phyloP scores from a whole-genome alignment of 1,140 invertebrate genomes.

The Leptoteleia sp. region DNA sequence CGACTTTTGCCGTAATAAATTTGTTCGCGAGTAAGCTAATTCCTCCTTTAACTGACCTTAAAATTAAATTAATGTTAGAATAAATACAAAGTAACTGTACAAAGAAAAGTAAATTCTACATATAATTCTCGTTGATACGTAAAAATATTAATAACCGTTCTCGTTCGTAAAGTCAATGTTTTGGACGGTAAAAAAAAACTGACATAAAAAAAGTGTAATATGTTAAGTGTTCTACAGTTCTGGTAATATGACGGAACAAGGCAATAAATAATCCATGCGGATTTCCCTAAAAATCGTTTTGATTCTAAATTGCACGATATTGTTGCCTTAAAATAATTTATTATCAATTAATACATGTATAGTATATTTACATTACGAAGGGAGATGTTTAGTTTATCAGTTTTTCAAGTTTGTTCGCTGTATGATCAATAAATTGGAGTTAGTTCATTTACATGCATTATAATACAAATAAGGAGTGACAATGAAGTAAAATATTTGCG shows the following conservation, averaged over 20 bases:
- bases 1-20: no score
- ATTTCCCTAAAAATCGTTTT: slow-evolving; percentile 3
- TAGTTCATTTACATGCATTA: no score
- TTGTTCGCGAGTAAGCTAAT: slow-evolving; percentile 1
- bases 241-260: slow-evolving; percentile 12
- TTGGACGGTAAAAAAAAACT: no score
- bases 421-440: no score
- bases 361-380: slow-evolving; percentile 43
- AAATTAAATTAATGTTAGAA: slow-evolving; percentile 19
- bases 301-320: slow-evolving; percentile 9
- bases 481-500: no score
- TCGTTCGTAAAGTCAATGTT: no score
- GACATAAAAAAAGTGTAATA: no score
- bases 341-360: slow-evolving; percentile 23
- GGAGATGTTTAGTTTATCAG: slow-evolving; percentile 20
- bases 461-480: no score
- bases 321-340: slow-evolving; percentile 10
- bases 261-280: slow-evolving; percentile 18
- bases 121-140: neutral
- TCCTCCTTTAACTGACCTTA: neutral
- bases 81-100: slow-evolving; percentile 35
- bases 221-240: neutral
- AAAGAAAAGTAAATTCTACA: slow-evolving; percentile 8
- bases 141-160: no score
- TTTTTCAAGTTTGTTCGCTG: no score